Base-by-base conservation (phyloP, 2,797 vertebrate species). In the Etheostoma nigrum region DNA sequence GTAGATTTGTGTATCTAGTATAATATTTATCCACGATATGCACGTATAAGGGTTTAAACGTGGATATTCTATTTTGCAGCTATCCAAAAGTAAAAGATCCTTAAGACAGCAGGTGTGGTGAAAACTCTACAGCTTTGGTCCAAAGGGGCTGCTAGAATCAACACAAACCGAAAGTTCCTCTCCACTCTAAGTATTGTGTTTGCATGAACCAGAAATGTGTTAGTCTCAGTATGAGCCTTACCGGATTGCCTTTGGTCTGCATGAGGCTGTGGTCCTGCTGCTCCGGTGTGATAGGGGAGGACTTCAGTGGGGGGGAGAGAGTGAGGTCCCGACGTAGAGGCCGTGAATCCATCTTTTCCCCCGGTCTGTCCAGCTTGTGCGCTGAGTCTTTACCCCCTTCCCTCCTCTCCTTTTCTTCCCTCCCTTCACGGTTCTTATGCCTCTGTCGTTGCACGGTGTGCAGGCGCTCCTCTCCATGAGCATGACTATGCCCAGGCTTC, bases 301-400 rank as follows among this genome's bases (percentile, higher is more conserved):
- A 98, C 94, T 93, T 97, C 91, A 97, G 96, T 74, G 97, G 97
- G 0, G 97, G 96, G 80, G 98, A 98, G 90, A 97, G 97, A 85
- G 96, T 97, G 82, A 98, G 95, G 94, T 98, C 97, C 94, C 97
- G 96, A 79, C 97, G 95, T 81, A 98, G 93, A 86, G 97, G 96
- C 90, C 96, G 95, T 25, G 96, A 94, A 81, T 98, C 98, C 21
- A 96, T 92, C 92, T 96, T 95, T 78, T 96, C 97, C 80, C 96
- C 82, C 89, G 90, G 90, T 59, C 95, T 96, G 90, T 96, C 97
- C 93, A 94, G 94, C 94, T 97, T 97, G 94, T 97, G 96, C 86
- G 93, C 95, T 0, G 95, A 94, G 69, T 97, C 92, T 65, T 92
- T 91, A 14, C 70, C 83, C 42, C 80, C 95, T 91, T 93, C 93